Evolutionary conservation across 1,140 invertebrate genomes (phyloP).

Genomic region (Rhagoletis zephyria): DNA sequence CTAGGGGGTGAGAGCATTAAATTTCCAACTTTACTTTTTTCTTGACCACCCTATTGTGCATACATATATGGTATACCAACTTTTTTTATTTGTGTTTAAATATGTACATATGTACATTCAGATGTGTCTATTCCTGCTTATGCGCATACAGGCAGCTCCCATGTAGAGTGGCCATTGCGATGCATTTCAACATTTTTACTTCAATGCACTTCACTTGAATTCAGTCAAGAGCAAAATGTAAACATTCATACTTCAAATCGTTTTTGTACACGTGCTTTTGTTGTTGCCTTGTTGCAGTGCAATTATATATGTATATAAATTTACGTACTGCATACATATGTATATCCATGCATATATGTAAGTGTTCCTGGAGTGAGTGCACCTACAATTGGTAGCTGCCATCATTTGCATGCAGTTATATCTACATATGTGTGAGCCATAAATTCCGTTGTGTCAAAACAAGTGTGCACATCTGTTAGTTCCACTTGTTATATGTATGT

Average conservation of each 20-base stretch:
- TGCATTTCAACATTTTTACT: constrained; percentile 16
- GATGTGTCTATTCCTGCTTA: background rate
- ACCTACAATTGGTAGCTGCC: background rate
- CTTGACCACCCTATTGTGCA: no score
- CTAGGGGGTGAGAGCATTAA: no score
- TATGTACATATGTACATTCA: background rate
- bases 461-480: constrained; percentile 20
- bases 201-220: constrained; percentile 48
- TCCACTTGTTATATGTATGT: background rate
- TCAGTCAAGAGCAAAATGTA: constrained; percentile 38
- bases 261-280: background rate
- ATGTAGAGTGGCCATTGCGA: background rate
- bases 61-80: no score
- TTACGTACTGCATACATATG: no score
- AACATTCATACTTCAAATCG: constrained; percentile 42
- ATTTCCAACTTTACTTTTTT: no score
- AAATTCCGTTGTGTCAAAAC: constrained; percentile 38
- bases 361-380: no score
- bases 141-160: background rate
- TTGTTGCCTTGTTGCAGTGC: background rate
- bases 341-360: no score
- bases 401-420: constrained; percentile 19
- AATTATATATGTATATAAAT: background rate
- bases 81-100: background rate
- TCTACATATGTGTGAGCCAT: background rate